These are phyloP conservation scores for Erebia palarica DNA, from an alignment of 2,888 invertebrate genomes.

Conservation along the genomic window DNA sequence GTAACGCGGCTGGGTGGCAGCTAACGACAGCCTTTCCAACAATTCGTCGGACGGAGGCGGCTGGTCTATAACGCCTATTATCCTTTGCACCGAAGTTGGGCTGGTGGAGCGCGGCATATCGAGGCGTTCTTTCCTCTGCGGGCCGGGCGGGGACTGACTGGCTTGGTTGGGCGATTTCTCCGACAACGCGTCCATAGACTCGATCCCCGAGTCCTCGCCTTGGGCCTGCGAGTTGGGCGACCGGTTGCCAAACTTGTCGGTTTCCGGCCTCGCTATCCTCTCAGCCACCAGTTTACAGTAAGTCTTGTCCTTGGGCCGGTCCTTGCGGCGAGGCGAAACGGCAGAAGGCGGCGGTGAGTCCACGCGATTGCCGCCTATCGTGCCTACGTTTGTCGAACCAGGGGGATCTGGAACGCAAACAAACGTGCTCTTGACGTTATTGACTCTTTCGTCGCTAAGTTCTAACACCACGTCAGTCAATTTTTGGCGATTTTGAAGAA, in stretches of 20 bases:
- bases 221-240: conserved; percentile 82
- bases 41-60: conserved; percentile 63
- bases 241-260: conserved; percentile 67
- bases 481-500: too few species aligned
- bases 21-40: conserved; percentile 57
- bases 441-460: background rate
- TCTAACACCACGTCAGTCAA: too few species aligned
- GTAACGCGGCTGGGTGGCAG: conserved; percentile 59
- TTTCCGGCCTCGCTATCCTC: conserved; percentile 56
- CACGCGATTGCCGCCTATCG: conserved; percentile 69
- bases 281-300: conserved; percentile 82
- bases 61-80: conserved; percentile 66
- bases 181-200: conserved; percentile 96
- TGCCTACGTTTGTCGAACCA: conserved; percentile 88
- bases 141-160: conserved; percentile 86
- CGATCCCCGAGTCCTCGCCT: conserved; percentile 95
- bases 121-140: conserved; percentile 69
- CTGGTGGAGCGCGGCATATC: conserved; percentile 73
- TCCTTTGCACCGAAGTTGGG: conserved; percentile 74
- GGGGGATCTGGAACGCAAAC: conserved; percentile 70
- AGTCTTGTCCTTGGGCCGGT: conserved; percentile 78
- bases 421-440: conserved; percentile 22
- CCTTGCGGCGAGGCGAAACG: conserved; percentile 64
- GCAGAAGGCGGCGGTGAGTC: conserved; percentile 63
- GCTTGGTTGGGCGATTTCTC: conserved; percentile 96